Conservation (phyloP, 2,113 vertebrate genomes). For the Takifugu bimaculatus region DNA sequence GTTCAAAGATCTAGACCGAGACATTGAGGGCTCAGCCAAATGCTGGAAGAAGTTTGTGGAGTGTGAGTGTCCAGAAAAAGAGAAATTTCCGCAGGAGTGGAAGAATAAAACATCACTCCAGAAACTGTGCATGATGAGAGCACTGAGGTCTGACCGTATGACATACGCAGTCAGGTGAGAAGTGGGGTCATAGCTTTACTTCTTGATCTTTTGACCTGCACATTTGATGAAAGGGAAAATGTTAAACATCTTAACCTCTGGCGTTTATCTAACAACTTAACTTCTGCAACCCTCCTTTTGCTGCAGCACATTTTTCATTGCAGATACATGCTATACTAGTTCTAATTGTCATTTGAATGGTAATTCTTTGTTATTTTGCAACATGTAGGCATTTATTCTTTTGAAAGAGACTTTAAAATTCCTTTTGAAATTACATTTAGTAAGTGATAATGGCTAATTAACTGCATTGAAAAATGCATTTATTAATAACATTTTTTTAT, state of each 20-base stretch:
- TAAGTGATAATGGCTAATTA: no score
- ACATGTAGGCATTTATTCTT: neutral
- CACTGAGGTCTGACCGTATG: conserved; percentile 84
- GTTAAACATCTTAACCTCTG: conserved; percentile 32
- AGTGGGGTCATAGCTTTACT: neutral
- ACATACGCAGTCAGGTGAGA: conserved; percentile 83
- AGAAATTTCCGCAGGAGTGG: conserved; percentile 95
- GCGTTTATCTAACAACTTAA: neutral
- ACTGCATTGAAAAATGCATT: no score
- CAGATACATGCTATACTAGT: neutral
- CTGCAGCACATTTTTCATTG: neutral
- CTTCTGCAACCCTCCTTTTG: neutral
- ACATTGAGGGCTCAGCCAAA: conserved; percentile 91
- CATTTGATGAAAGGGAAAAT: conserved; percentile 18
- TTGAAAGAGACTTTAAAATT: neutral
- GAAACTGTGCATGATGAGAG: conserved; percentile 86
- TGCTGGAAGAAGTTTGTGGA: conserved; percentile 94
- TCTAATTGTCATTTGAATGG: no score
- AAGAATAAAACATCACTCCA: conserved; percentile 88
- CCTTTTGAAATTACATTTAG: no score
- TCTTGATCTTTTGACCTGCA: conserved; percentile 24
- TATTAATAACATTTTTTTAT: no score
- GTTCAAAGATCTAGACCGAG: conserved; percentile 87
- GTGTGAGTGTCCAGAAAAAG: conserved; percentile 90
- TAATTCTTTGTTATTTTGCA: neutral